Evolutionary conservation across 2,797 vertebrate species (phyloP).

Genomic region (Sphaeramia orbicularis): DNA sequence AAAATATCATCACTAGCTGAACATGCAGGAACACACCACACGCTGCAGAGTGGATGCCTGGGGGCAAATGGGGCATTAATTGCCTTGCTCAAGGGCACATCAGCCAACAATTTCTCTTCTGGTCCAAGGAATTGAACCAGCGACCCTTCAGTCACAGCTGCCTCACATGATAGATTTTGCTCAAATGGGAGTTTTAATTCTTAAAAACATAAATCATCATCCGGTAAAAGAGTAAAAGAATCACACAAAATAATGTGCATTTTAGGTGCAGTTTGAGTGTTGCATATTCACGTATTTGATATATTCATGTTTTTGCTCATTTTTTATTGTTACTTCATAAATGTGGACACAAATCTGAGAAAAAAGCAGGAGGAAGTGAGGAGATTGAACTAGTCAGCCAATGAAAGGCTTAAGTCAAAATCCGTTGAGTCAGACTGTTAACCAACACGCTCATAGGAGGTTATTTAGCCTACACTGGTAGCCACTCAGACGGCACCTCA

Average conservation of each 20-base stretch:
- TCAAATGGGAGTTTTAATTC: too few species aligned
- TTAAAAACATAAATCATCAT: too few species aligned
- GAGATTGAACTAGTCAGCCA: constrained; percentile 25
- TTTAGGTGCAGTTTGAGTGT: too few species aligned
- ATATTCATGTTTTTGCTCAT: background rate
- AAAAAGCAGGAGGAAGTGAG: constrained; percentile 27
- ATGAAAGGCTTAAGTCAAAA: constrained; percentile 44
- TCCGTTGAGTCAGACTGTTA: constrained; percentile 46
- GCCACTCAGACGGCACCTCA: background rate
- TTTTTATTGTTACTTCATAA: constrained; percentile 12
- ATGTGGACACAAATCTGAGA: background rate
- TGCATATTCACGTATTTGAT: background rate
- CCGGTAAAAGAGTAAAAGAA: too few species aligned
- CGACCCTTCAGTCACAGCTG: too few species aligned
- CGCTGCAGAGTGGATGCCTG: background rate
- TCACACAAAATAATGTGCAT: too few species aligned
- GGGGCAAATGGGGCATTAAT: too few species aligned
- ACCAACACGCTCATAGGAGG: constrained; percentile 3
- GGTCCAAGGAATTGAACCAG: too few species aligned
- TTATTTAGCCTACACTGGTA: constrained; percentile 24
- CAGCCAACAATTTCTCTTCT: background rate
- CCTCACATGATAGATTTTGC: too few species aligned
- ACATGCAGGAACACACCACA: too few species aligned
- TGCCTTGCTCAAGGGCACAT: too few species aligned
- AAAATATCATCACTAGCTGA: too few species aligned